Evolutionary conservation across 2,888 invertebrate genomes (phyloP).

Genomic region (Dione juno): DNA sequence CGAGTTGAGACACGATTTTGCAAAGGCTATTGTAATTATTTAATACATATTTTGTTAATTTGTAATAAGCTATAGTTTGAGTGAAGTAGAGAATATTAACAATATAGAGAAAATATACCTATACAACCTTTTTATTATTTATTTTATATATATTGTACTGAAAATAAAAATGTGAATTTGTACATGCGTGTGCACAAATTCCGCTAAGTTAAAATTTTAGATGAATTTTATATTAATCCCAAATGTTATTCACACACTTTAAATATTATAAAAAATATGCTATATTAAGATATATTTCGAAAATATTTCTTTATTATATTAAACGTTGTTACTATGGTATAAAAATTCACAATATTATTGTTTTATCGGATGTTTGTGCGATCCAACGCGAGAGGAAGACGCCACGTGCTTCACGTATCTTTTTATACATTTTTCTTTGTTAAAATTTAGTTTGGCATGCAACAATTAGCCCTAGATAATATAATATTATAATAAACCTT

Average conservation of each 20-base stretch:
- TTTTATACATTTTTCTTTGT: slow-evolving; percentile 35
- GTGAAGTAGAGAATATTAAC: slow-evolving; percentile 2
- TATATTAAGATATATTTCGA: too few species aligned
- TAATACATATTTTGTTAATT: slow-evolving; percentile 7
- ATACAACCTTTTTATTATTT: neutral
- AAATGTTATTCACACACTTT: neutral
- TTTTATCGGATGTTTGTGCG: slow-evolving; percentile 72
- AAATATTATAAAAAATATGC: neutral
- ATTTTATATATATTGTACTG: neutral
- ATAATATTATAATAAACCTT: slow-evolving; percentile 36
- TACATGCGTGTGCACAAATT: too few species aligned
- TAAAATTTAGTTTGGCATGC: slow-evolving; percentile 38
- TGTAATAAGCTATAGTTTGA: neutral
- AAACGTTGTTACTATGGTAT: neutral
- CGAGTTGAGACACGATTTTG: slow-evolving; percentile 18
- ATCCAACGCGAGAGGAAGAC: slow-evolving; percentile 59
- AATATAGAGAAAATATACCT: neutral
- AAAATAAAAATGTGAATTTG: neutral
- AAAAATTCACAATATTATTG: slow-evolving; percentile 32
- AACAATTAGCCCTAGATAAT: slow-evolving; percentile 46
- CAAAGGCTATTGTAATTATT: slow-evolving; percentile 25
- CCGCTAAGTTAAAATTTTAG: neutral
- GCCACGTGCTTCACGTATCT: slow-evolving; percentile 65
- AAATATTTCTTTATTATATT: neutral
- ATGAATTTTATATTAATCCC: neutral